These are phyloP conservation scores for Drosophila testacea DNA, from an alignment of 2,888 invertebrate species.

Conservation along the genomic window DNA sequence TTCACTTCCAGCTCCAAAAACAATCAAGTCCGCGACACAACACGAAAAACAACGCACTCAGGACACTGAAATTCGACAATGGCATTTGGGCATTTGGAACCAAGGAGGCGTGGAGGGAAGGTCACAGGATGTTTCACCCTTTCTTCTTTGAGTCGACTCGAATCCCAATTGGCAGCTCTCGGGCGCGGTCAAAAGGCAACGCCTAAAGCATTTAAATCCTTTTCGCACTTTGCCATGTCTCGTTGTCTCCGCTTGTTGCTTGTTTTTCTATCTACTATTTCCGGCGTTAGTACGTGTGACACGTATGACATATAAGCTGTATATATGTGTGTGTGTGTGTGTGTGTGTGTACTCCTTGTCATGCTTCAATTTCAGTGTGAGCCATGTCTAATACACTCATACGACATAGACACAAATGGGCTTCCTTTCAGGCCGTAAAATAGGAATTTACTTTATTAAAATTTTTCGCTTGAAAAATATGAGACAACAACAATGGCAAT, in stretches of 20 bases:
- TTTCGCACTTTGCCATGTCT: constrained; percentile 71
- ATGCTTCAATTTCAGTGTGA: constrained; percentile 37
- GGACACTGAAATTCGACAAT: constrained; percentile 65
- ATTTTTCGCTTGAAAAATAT: constrained; percentile 78
- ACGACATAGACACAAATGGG: constrained; percentile 18
- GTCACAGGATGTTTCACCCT: neutral
- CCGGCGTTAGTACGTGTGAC: constrained; percentile 49
- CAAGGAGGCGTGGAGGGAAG: constrained; percentile 1
- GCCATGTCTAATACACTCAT: constrained; percentile 52
- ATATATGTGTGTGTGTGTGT: neutral
- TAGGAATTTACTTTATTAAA: constrained; percentile 81
- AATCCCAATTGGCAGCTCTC: constrained; percentile 13
- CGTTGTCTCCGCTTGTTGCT: constrained; percentile 70
- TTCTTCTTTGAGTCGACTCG: neutral
- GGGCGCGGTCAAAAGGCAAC: constrained; percentile 72
- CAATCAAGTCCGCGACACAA: constrained; percentile 73
- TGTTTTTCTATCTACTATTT: constrained; percentile 45
- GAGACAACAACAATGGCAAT: constrained; percentile 69
- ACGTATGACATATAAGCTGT: constrained; percentile 57
- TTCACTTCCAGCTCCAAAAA: constrained; percentile 65
- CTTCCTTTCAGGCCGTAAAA: constrained; percentile 63
- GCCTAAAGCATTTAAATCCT: constrained; percentile 80
- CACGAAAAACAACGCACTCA: constrained; percentile 45
- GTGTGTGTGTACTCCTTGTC: constrained; percentile 25
- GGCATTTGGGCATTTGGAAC: constrained; percentile 50